Percentiles rank a stretch among this genome's conserved stretches.
Evolutionary conservation across 1,140 invertebrate species (phyloP).

Genomic region (Drosophila bocki): DNA sequence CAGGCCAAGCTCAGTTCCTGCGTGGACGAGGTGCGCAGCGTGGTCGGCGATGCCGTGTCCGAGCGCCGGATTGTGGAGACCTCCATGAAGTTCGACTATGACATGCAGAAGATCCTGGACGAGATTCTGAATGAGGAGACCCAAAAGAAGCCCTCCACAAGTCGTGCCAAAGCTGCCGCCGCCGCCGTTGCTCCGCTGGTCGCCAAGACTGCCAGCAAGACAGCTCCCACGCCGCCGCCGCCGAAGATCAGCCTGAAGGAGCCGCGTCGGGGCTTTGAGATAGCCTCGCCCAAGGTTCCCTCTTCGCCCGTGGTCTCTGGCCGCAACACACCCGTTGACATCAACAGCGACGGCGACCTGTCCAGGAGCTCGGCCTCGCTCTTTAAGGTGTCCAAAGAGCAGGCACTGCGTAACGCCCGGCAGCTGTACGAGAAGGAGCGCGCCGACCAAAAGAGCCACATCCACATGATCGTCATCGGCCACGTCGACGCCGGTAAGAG

Average conservation of each 20-base stretch:
- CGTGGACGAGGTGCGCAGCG: conserved; percentile 92
- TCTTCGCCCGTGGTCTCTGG: conserved; percentile 88
- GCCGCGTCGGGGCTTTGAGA: conserved; percentile 86
- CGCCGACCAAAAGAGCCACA: conserved; percentile 91
- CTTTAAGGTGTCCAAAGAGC: conserved; percentile 81
- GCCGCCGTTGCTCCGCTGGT: conserved; percentile 2
- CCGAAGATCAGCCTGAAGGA: conserved; percentile 63
- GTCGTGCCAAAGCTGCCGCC: conserved; percentile 14
- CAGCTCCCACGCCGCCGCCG: conserved; percentile 48
- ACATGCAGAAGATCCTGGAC: conserved; percentile 90
- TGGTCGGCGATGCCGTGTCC: conserved; percentile 91
- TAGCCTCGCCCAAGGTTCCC: conserved; percentile 69
- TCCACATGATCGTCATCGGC: conserved; percentile 98
- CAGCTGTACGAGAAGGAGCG: conserved; percentile 91
- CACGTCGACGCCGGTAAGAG: conserved; percentile 99
- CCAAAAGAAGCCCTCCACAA: conserved; percentile 48
- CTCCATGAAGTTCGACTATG: conserved; percentile 89
- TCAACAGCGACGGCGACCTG: conserved; percentile 35
- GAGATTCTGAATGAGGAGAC: conserved; percentile 87
- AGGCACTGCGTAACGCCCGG: conserved; percentile 69
- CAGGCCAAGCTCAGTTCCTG: conserved; percentile 92
- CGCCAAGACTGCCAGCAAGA: conserved; percentile 23
- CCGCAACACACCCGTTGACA: conserved; percentile 85
- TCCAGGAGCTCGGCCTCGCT: conserved; percentile 17
- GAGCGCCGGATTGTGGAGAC: conserved; percentile 89